Percentiles rank a stretch among this genome's conserved stretches.
Conservation (phyloP, 2,797 vertebrate species). For the Dryobates pubescens region DNA sequence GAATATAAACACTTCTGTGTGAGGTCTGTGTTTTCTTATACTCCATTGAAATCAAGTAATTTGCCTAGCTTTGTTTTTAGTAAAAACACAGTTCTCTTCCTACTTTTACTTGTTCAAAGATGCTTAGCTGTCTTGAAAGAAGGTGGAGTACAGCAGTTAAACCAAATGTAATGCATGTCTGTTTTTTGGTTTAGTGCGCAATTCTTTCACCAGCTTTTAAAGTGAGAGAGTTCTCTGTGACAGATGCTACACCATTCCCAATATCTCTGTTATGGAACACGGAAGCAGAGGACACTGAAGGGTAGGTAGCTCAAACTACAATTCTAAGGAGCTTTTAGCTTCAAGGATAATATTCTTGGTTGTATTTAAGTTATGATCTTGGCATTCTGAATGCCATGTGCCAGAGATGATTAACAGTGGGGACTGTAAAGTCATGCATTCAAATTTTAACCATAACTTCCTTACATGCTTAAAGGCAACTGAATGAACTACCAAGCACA, state of each 20-base stretch:
- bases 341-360: background rate
- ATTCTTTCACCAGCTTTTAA: conserved; percentile 85
- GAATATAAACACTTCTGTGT: fast-evolving
- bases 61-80: background rate
- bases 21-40: background rate
- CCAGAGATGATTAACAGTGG: background rate
- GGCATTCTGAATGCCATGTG: fast-evolving
- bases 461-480: background rate
- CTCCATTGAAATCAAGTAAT: background rate
- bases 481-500: background rate
- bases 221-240: conserved; percentile 84
- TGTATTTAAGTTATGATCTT: background rate
- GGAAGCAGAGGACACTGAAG: conserved; percentile 81
- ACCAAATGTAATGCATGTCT: background rate
- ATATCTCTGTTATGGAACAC: conserved; percentile 83
- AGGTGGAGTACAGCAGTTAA: background rate
- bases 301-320: conserved; percentile 70
- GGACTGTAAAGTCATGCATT: background rate
- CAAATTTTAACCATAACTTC: background rate
- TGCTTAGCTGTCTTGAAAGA: background rate
- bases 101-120: background rate
- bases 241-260: conserved; percentile 81
- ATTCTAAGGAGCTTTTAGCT: background rate
- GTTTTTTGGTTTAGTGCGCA: conserved; percentile 75
- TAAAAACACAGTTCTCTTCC: background rate